phyloP scores from a whole-genome alignment of 2,888 invertebrate species.

The Caenorhabditis sp. region DNA sequence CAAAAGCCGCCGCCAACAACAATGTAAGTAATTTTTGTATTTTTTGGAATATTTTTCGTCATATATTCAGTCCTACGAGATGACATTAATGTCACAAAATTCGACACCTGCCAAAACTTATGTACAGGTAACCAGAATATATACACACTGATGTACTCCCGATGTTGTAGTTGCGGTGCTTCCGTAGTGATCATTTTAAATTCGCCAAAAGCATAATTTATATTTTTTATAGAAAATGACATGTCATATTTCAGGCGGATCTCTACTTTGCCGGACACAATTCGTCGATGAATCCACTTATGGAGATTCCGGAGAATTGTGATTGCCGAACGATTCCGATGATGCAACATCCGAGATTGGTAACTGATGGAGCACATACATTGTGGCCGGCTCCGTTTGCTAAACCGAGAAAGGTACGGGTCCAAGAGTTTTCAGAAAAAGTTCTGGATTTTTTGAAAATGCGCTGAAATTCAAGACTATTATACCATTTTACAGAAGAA shows the following conservation, averaged over 20 bases:
- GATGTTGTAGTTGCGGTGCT: conserved; percentile 1
- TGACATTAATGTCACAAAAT: conserved; percentile 59
- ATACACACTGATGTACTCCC: not conserved
- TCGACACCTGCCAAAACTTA: conserved; percentile 60
- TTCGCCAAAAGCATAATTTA: too few species aligned
- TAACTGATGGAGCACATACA: conserved; percentile 52
- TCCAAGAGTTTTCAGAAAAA: too few species aligned
- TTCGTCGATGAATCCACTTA: conserved; percentile 58
- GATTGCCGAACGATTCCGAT: conserved; percentile 62
- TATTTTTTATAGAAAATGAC: too few species aligned
- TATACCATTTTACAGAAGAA: too few species aligned
- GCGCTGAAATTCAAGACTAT: too few species aligned
- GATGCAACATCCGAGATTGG: conserved; percentile 59
- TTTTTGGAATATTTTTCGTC: not conserved
- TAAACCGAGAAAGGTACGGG: conserved; percentile 56
- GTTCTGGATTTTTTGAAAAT: too few species aligned
- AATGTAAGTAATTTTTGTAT: conserved; percentile 43
- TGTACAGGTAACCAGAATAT: conserved; percentile 32
- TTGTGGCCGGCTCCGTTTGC: conserved; percentile 65
- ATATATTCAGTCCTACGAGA: conserved; percentile 61
- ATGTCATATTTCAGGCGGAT: conserved; percentile 55
- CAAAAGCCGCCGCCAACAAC: conserved; percentile 46
- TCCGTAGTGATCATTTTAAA: not conserved
- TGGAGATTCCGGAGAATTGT: conserved; percentile 63
- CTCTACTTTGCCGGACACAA: conserved; percentile 56